Evolutionary conservation across 2,888 invertebrate genomes (phyloP).

Genomic region (Dolichopus griseipennis): DNA sequence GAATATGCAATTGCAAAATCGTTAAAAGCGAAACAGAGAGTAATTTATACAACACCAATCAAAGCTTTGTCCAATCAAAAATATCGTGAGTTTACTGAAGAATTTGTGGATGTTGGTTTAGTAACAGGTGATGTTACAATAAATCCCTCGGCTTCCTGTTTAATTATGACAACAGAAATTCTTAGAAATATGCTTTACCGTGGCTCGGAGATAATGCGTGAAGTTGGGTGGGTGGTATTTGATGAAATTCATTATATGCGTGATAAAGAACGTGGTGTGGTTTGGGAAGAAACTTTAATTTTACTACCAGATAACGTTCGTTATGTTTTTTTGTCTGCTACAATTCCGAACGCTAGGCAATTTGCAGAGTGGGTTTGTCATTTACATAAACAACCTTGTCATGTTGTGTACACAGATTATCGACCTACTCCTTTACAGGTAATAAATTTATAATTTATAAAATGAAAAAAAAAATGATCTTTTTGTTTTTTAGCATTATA

Average conservation of each 20-base stretch:
- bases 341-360: constrained; percentile 97
- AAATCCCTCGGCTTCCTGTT: constrained; percentile 93
- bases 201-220: constrained; percentile 96
- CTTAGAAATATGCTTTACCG: constrained; percentile 96
- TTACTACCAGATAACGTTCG: constrained; percentile 94
- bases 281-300: constrained; percentile 96
- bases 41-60: constrained; percentile 99
- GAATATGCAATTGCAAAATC: constrained; percentile 96
- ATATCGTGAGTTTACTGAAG: constrained; percentile 93
- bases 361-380: constrained; percentile 92
- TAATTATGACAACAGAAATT: constrained; percentile 99
- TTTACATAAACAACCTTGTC: constrained; percentile 92
- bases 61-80: constrained; percentile 99
- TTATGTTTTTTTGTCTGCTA: constrained; percentile 97
- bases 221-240: constrained; percentile 99
- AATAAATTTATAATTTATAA: background rate
- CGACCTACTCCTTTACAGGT: constrained; percentile 91
- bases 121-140: constrained; percentile 99
- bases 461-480: background rate
- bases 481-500: constrained; percentile 58
- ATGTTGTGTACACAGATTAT: constrained; percentile 98
- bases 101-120: constrained; percentile 95
- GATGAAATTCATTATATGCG: constrained; percentile 99
- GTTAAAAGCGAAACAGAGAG: constrained; percentile 86
- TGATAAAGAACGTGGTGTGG: constrained; percentile 97